These are phyloP conservation scores for Setophaga coronata DNA, from an alignment of 2,113 vertebrate genomes.

Conservation along the genomic window DNA sequence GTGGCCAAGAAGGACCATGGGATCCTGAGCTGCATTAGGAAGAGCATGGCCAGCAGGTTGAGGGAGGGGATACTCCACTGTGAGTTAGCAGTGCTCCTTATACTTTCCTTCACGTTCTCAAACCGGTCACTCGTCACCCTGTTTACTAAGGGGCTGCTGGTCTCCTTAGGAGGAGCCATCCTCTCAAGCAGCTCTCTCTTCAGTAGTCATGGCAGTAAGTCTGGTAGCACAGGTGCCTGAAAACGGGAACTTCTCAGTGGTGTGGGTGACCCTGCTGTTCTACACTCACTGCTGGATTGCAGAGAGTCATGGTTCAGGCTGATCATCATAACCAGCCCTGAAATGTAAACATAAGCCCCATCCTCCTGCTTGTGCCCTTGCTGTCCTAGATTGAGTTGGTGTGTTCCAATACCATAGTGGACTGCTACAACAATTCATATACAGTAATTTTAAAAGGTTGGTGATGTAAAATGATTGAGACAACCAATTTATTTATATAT, in stretches of 20 bases:
- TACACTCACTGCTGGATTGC: neutral
- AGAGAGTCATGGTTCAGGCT: neutral
- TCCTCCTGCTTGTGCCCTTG: neutral
- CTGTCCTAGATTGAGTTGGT: neutral
- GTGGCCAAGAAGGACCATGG: neutral
- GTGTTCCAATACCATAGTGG: neutral
- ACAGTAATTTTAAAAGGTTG: neutral
- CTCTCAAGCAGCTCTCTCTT: neutral
- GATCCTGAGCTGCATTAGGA: neutral
- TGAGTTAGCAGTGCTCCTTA: neutral
- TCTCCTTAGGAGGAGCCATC: neutral
- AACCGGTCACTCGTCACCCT: fast-evolving
- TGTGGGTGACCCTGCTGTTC: neutral
- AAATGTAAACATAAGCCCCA: neutral
- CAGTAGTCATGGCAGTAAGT: neutral
- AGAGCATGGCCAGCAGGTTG: fast-evolving
- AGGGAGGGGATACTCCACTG: neutral
- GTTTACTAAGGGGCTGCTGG: neutral
- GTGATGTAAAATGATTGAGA: neutral
- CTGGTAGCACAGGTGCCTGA: neutral
- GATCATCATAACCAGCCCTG: neutral
- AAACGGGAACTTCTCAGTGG: neutral
- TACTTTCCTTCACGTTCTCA: neutral
- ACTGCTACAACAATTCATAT: neutral
- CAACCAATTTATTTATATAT: neutral